Evolutionary conservation across 2,113 vertebrate genomes (phyloP), one percentile per base, ranked within the genome.

Genomic region (Circaetus cinerascens): DNA sequence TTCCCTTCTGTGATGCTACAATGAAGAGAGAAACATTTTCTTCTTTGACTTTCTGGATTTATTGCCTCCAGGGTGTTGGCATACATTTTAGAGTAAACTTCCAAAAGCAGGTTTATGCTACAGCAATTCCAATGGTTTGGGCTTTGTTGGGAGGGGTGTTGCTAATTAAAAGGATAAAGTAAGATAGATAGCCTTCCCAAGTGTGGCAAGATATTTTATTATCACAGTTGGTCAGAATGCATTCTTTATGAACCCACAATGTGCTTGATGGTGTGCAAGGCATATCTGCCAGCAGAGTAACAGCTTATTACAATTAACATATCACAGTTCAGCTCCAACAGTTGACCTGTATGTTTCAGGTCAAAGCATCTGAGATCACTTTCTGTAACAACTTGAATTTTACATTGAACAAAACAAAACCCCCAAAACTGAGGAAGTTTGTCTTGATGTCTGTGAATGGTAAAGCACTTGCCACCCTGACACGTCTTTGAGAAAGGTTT

Each of bases 381-480:
- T 91, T 81, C 74, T 41, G 2, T 11, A 34, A 13, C 0, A 0
- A 25, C 3, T 1, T 7, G 25, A 45, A 81, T 53, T 81, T 43
- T 36, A 10, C 9, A 1, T 36, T 8, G n/a, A 56, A 50, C 2
- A 9, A 40, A 55, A 13, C 2, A 6, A 26, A 51, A 18, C 0
- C 4, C 6, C 13, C 59, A 48, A 48, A 74, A 21, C 4, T 4
- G 43, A 69, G 29, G 75, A 34, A 69, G 38, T 23, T 55, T 72
- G 4, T 29, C 30, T 14, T 11, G 20, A 15, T 11, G 11, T 12
- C 20, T 45, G 51, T n/a, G 27, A 38, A 46, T 7, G 29, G 45
- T 29, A 77, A 63, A 72, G 67, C 13, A 2, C 30, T 38, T 86
- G 26, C 25, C 17, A 66, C 17, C 12, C 29, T 15, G 36, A 20